Conservation (phyloP, 2,888 invertebrate genomes). For the Zygothrica quintamaculata region DNA sequence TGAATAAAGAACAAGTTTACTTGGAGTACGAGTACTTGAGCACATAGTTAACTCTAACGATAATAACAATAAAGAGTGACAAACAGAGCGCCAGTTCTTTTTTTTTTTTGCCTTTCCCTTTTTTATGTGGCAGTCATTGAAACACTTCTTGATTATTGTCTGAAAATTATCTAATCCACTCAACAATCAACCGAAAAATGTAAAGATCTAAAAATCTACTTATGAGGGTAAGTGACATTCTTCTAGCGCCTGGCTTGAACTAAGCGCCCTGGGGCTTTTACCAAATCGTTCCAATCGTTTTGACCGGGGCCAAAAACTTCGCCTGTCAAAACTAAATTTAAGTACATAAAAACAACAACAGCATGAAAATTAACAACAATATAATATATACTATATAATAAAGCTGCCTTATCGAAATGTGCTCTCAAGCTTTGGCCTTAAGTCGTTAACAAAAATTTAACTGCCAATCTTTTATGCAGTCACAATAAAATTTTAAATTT, state of each 20-base stretch:
- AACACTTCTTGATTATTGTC: conserved; percentile 54
- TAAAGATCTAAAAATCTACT: conserved; percentile 37
- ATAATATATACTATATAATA: conserved; percentile 13
- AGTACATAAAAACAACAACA: too few species aligned
- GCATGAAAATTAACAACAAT: conserved; percentile 39
- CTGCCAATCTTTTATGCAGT: conserved; percentile 71
- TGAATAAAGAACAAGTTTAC: conserved; percentile 65
- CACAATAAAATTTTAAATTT: conserved; percentile 52
- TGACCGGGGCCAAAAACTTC: conserved; percentile 36
- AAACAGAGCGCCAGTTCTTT: conserved; percentile 60
- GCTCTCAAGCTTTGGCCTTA: conserved; percentile 71
- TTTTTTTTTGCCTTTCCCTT: conserved; percentile 66
- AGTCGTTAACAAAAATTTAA: conserved; percentile 68
- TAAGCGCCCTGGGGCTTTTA: conserved; percentile 50
- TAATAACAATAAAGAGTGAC: conserved; percentile 45
- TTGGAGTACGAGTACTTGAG: conserved; percentile 26
- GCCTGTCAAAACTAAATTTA: conserved; percentile 63
- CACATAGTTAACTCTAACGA: conserved; percentile 45
- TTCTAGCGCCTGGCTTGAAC: conserved; percentile 61
- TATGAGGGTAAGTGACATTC: conserved; percentile 57
- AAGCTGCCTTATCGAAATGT: conserved; percentile 63
- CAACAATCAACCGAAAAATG: conserved; percentile 62
- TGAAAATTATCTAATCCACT: conserved; percentile 62
- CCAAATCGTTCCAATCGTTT: conserved; percentile 13
- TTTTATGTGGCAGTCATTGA: conserved; percentile 34